Percentiles rank a stretch among this genome's conserved stretches.
These are phyloP conservation scores for Neelides folsomi DNA, from an alignment of 2,888 invertebrate species.

Conservation along the genomic window DNA sequence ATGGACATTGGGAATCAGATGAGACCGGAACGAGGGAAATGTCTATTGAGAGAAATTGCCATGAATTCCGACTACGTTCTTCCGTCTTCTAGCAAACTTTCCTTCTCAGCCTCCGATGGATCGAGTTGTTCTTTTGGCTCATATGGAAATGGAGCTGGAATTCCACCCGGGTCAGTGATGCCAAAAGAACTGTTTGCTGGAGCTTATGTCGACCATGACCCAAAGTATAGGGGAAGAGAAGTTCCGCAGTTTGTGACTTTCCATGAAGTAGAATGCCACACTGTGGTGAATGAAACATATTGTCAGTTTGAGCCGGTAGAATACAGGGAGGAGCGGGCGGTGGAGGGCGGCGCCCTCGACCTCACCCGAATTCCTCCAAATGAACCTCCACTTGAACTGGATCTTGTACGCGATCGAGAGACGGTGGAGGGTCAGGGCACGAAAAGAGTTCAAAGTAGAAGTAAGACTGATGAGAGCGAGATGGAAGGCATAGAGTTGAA, in stretches of 20 bases:
- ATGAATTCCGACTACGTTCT: conserved; percentile 9
- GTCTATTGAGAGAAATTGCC: conserved; percentile 10
- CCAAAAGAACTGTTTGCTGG: neutral
- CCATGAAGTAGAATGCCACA: conserved; percentile 6
- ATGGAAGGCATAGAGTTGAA: too few relatives aligned
- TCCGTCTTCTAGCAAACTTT: conserved; percentile 1
- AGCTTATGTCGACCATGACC: conserved; percentile 8
- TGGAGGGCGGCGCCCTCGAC: too few relatives aligned
- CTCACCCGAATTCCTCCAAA: too few relatives aligned
- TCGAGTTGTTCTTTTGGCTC: too few relatives aligned
- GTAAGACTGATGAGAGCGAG: too few relatives aligned
- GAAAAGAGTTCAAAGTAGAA: too few relatives aligned
- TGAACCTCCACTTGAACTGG: too few relatives aligned
- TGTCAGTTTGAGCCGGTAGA: too few relatives aligned
- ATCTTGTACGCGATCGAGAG: too few relatives aligned
- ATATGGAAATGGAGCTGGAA: neutral
- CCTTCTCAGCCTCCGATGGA: too few relatives aligned
- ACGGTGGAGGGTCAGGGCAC: too few relatives aligned
- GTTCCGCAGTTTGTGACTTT: conserved; percentile 9
- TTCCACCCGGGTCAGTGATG: neutral
- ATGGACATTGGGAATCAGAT: neutral
- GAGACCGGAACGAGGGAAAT: conserved; percentile 10
- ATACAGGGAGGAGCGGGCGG: too few relatives aligned
- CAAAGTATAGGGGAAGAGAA: conserved; percentile 5
- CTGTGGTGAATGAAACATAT: neutral